These are phyloP conservation scores for Crioceris asparagi DNA, from an alignment of 2,888 invertebrate genomes.

Conservation along the genomic window DNA sequence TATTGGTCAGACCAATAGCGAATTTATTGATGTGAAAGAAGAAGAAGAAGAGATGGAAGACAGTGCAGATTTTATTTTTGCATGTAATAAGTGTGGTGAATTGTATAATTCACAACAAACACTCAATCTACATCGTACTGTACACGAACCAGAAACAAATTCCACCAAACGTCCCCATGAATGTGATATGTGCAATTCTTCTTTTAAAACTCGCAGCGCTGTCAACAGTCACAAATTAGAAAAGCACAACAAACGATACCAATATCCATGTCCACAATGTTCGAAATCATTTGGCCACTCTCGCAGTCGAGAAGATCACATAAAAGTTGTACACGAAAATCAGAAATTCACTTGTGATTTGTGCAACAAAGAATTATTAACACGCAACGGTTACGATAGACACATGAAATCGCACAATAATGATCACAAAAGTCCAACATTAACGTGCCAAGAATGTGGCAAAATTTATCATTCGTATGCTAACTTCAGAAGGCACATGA, in stretches of 20 bases:
- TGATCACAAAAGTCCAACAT: constrained; percentile 15
- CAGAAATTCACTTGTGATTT: constrained; percentile 8
- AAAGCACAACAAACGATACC: constrained; percentile 34
- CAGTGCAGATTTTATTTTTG: too few relatives aligned
- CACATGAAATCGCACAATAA: constrained; percentile 17
- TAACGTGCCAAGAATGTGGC: background rate
- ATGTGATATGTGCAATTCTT: constrained; percentile 17
- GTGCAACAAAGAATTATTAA: constrained; percentile 10
- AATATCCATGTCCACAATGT: constrained; percentile 5
- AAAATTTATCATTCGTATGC: background rate
- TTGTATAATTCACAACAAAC: too few relatives aligned
- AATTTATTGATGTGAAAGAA: too few relatives aligned
- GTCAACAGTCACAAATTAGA: constrained; percentile 16
- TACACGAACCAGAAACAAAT: too few relatives aligned
- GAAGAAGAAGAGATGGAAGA: too few relatives aligned
- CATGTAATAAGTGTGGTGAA: too few relatives aligned
- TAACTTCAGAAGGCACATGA: constrained; percentile 1
- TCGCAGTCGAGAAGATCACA: constrained; percentile 17
- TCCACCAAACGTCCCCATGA: constrained; percentile 13
- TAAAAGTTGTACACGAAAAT: constrained; percentile 14
- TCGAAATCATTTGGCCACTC: constrained; percentile 13
- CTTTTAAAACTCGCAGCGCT: constrained; percentile 17
- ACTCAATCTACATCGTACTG: too few relatives aligned
- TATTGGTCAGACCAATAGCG: too few relatives aligned
- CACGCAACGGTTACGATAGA: constrained; percentile 15